These are phyloP conservation scores for Psettodes erumei DNA, from an alignment of 2,113 vertebrate species.

Conservation along the genomic window DNA sequence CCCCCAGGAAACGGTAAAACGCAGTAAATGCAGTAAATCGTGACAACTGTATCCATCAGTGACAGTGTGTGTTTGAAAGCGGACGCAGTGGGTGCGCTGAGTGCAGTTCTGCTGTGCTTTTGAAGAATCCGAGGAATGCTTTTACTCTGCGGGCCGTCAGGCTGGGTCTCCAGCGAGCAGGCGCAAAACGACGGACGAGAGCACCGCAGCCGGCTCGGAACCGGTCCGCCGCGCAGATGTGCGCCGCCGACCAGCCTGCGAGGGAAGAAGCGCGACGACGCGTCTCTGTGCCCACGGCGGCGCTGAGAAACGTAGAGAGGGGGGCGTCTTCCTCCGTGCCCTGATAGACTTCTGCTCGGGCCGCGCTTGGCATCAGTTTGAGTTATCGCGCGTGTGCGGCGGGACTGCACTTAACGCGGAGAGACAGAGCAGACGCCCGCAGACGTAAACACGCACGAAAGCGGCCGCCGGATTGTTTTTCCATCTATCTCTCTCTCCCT, in stretches of 20 bases:
- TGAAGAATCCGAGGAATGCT: constrained; percentile 78
- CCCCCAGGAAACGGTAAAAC: constrained; percentile 1
- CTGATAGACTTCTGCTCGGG: constrained; percentile 61
- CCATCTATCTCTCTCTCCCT: constrained; percentile 2
- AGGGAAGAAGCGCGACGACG: constrained; percentile 11
- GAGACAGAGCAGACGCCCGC: constrained; percentile 55
- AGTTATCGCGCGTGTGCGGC: constrained; percentile 51
- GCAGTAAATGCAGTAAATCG: constrained; percentile 11
- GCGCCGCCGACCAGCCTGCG: background rate
- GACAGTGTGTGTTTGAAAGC: constrained; percentile 27
- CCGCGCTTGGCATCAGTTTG: constrained; percentile 55
- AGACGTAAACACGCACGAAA: constrained; percentile 38
- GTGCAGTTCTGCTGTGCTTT: constrained; percentile 66
- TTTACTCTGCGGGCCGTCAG: constrained; percentile 74
- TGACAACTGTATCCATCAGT: constrained; percentile 8
- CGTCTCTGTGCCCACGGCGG: constrained; percentile 40
- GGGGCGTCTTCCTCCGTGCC: constrained; percentile 43
- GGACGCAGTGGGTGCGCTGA: constrained; percentile 40
- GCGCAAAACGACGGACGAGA: constrained; percentile 56
- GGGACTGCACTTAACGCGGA: constrained; percentile 38
- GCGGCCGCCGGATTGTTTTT: too few relatives aligned
- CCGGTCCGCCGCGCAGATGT: constrained; percentile 67
- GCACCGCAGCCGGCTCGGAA: constrained; percentile 55
- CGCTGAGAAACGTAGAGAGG: background rate
- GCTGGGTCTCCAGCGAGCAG: constrained; percentile 53